Conservation (phyloP, 2,797 vertebrate species). For the Phataginus tetradactyla region DNA sequence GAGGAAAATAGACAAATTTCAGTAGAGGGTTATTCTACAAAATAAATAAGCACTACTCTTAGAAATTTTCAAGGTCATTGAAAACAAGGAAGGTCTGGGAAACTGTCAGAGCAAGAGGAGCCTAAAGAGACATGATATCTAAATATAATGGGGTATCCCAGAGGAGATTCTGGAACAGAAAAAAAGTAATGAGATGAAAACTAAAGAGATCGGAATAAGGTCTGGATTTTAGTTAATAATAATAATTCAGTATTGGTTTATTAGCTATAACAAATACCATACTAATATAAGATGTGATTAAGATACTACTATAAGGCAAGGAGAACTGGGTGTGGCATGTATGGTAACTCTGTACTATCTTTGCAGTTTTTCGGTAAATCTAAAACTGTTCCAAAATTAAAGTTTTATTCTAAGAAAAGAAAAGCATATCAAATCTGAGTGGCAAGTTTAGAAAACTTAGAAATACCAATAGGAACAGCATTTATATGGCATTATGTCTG, state of each 20-base stretch:
- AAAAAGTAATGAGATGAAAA: not conserved
- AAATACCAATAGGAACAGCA: not conserved
- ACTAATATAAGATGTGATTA: not conserved
- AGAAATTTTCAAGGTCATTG: not conserved
- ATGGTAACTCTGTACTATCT: not conserved
- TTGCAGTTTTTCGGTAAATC: not conserved
- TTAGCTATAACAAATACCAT: not conserved
- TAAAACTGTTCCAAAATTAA: not conserved
- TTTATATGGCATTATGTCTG: not conserved
- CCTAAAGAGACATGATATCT: not conserved
- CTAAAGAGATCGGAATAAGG: not conserved
- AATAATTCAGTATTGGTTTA: not conserved
- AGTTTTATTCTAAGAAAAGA: not conserved
- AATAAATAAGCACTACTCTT: not conserved
- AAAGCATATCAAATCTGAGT: not conserved
- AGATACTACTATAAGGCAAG: not conserved
- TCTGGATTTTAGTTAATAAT: not conserved
- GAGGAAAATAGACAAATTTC: not conserved
- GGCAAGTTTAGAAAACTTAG: not conserved
- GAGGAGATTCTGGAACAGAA: not conserved
- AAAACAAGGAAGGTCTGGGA: not conserved
- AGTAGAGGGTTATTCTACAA: not conserved
- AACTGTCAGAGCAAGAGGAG: not conserved
- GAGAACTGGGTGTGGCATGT: not conserved
- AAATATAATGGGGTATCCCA: not conserved